Evolutionary conservation across 2,888 invertebrate genomes (phyloP).

Genomic region (Brachypalpus laphriformis): DNA sequence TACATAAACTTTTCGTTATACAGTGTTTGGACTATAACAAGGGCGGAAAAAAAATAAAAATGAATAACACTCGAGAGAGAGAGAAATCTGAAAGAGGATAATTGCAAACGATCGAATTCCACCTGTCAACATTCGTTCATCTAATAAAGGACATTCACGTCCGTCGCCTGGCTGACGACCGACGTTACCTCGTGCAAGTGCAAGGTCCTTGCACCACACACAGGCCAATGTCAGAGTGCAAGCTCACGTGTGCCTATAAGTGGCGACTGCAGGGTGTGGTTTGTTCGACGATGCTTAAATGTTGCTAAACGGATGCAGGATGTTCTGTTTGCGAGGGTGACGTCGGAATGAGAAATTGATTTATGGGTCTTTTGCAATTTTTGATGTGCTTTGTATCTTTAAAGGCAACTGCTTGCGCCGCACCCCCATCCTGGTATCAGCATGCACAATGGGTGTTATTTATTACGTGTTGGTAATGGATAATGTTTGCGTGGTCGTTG

Average conservation of each 20-base stretch:
- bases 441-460: conserved; percentile 29
- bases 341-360: conserved; percentile 31
- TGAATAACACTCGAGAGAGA: conserved; percentile 44
- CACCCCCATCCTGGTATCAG: not conserved
- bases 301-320: conserved; percentile 31
- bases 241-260: conserved; percentile 12
- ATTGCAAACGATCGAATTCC: conserved; percentile 60
- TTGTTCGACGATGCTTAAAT: conserved; percentile 30
- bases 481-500: conserved; percentile 26
- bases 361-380: conserved; percentile 32
- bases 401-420: not conserved
- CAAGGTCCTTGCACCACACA: conserved; percentile 48
- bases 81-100: conserved; percentile 47
- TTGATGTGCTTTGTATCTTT: conserved; percentile 1
- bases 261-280: not conserved
- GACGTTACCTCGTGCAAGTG: too few species aligned
- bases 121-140: conserved; percentile 51
- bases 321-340: not conserved
- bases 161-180: not conserved
- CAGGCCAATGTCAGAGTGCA: conserved; percentile 30
- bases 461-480: conserved; percentile 34
- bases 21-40: not conserved
- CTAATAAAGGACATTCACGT: conserved; percentile 9
- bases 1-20: not conserved
- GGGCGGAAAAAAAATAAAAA: conserved; percentile 12